Evolutionary conservation across 2,888 invertebrate species (phyloP), one percentile per base, ranked within the genome.

Genomic region (Trichacis sp.): DNA sequence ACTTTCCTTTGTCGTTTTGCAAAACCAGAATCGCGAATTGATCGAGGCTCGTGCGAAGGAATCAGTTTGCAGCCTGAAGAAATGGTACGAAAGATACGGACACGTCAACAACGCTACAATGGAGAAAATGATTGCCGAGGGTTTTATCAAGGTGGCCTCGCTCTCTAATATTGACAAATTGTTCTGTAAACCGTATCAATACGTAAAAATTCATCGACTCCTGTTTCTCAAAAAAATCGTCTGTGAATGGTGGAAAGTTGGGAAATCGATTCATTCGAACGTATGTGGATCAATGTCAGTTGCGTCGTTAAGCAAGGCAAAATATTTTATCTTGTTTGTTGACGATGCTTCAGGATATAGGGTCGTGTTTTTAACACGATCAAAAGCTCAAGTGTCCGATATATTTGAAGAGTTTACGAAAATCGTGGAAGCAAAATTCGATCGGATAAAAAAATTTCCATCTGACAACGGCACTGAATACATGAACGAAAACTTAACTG

Each of bases 201-300:
- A 57, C 0, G 54, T 50, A 4, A 60, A 65, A 24, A 42, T 45
- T 8, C 56, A 64, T 30, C 52, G 61, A 15, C 45, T 59, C 2
- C 52, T 9, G 15, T 24, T 2, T 33, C 42, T 18, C 1, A 33
- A 15, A 48, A 15, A 43, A 12, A 42, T 48, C n/a, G 38, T 48
- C 9, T 2, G 14, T 1, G 14, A 40, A 14, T n/a, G 4, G 4
- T 40, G 19, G 19, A 6, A 50, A 29, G 42, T 51, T 19, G 45
- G 55, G 17, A 52, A 59, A 18, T 40, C 33, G 15, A 33, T 72
- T n/a, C 68, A 72, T 18, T 60, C 68, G 0, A 68, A 73, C 42
- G 66, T 73, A 2, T 71, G 70, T 65, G 70, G 70, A 12, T 68
- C 71, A 9, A 70, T 73, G 68, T 45, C 56, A n/a, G 52, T 51